phyloP scores from a whole-genome alignment of 2,888 invertebrate species.

The Synanthedon vespiformis region DNA sequence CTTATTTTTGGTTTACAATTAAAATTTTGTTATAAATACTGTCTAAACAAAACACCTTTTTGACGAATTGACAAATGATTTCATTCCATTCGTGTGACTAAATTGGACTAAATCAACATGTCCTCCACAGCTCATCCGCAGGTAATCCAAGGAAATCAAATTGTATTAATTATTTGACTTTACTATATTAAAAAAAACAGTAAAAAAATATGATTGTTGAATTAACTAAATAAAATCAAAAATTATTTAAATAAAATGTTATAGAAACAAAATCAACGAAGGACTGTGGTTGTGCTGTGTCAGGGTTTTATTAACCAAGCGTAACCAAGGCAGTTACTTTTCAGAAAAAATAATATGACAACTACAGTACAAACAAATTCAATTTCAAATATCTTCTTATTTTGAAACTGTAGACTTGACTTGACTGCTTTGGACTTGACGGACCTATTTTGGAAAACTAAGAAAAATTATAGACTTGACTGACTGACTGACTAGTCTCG shows the following conservation, averaged over 20 bases:
- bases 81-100: constrained; percentile 54
- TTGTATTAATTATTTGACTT: not conserved
- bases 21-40: constrained; percentile 51
- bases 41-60: constrained; percentile 60
- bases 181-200: not conserved
- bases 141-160: constrained; percentile 1
- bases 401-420: no score
- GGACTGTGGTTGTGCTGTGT: no score
- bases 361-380: no score
- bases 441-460: no score
- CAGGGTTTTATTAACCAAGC: no score
- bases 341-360: no score
- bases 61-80: constrained; percentile 59
- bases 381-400: no score
- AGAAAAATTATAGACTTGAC: no score
- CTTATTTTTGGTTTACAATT: constrained; percentile 39
- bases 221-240: not conserved
- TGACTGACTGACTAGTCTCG: no score
- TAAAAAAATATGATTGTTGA: not conserved
- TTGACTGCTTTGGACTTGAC: no score
- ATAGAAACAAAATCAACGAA: no score
- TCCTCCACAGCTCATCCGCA: constrained; percentile 57
- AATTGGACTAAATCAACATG: constrained; percentile 67
- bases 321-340: no score
- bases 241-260: not conserved